Conservation (phyloP, 2,113 vertebrate species). For the Pterocles burchelli region DNA sequence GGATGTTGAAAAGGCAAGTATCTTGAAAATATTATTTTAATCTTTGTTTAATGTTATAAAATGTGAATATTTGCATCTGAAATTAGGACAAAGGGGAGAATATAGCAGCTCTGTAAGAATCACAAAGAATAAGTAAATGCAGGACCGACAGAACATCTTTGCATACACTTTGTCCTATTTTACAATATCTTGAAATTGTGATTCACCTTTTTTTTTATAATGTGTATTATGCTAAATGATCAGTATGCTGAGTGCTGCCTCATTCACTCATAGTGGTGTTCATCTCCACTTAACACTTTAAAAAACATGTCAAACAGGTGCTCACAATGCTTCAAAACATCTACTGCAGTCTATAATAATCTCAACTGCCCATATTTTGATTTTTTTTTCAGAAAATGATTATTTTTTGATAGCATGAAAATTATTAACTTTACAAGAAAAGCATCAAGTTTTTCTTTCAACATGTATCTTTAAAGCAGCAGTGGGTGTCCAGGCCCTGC, state of each 20-base stretch:
- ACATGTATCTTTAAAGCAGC: slow-evolving; percentile 16
- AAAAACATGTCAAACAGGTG: not conserved
- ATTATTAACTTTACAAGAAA: slow-evolving; percentile 45
- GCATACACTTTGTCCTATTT: not conserved
- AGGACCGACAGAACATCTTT: not conserved
- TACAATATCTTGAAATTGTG: not conserved
- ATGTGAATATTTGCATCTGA: not conserved
- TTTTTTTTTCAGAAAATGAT: not conserved
- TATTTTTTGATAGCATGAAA: slow-evolving; percentile 16
- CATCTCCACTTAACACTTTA: not conserved
- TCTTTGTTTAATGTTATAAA: not conserved
- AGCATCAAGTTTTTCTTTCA: not conserved
- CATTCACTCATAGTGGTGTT: not conserved
- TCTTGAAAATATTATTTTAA: not conserved
- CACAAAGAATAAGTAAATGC: not conserved
- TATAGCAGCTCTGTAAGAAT: not conserved
- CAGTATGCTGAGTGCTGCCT: not conserved
- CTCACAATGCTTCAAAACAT: not conserved
- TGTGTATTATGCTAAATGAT: not conserved
- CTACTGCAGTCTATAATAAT: not conserved
- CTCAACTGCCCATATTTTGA: not conserved
- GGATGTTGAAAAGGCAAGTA: not conserved
- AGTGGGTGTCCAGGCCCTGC: slow-evolving; percentile 36
- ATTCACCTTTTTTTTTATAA: not conserved
- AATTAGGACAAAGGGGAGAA: not conserved